These are phyloP conservation scores for Tiphia femorata DNA, from an alignment of 2,888 invertebrate species.

Conservation along the genomic window DNA sequence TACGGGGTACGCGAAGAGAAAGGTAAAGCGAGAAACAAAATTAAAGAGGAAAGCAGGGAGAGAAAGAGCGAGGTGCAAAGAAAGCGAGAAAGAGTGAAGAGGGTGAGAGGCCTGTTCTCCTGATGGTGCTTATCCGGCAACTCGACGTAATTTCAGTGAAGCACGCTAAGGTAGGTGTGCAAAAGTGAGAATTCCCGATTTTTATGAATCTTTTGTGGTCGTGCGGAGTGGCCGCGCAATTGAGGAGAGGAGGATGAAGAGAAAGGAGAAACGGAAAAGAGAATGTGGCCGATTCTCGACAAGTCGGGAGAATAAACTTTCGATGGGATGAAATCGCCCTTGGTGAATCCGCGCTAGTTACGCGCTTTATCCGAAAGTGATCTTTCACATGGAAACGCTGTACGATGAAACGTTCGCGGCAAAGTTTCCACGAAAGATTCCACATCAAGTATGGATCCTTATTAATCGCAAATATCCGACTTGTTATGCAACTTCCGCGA, in stretches of 20 bases:
- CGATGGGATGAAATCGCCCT: constrained; percentile 8
- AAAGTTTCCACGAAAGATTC: no score
- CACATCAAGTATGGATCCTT: no score
- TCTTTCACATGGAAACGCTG: background rate
- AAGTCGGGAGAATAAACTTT: constrained; percentile 4
- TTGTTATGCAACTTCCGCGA: no score
- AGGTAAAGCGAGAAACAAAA: constrained; percentile 2
- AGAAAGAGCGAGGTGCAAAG: constrained; percentile 17
- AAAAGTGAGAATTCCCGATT: constrained; percentile 13
- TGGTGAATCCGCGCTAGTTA: background rate
- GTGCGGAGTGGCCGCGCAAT: background rate
- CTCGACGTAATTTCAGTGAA: constrained; percentile 36
- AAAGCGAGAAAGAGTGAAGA: constrained; percentile 18
- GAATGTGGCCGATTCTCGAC: background rate
- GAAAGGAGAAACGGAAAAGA: no score
- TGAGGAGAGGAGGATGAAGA: background rate
- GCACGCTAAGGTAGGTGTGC: constrained; percentile 3
- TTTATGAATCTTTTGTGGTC: constrained; percentile 18
- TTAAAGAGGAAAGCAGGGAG: background rate
- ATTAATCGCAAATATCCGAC: no score
- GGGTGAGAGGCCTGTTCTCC: constrained; percentile 22
- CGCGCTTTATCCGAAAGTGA: background rate
- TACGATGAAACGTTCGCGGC: background rate
- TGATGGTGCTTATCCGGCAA: constrained; percentile 40
- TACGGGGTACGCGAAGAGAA: background rate